These are phyloP conservation scores for Neolamprologus longior DNA, from an alignment of 2,113 vertebrate genomes.

Conservation along the genomic window DNA sequence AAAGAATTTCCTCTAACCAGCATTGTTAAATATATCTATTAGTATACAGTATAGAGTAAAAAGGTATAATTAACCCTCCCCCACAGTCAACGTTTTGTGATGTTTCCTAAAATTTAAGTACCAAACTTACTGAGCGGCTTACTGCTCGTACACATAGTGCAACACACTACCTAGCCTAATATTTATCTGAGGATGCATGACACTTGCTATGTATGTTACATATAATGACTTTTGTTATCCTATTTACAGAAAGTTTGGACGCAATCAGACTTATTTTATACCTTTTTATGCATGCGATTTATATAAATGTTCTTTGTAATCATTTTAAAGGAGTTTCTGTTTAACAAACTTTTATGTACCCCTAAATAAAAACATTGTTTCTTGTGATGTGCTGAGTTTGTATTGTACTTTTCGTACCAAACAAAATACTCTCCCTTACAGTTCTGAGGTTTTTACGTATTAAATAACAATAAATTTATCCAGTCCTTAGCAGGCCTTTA, in stretches of 20 bases:
- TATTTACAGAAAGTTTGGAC: constrained; percentile 49
- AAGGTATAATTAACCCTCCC: neutral
- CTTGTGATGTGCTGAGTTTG: neutral
- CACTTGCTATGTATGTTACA: constrained; percentile 46
- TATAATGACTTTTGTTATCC: constrained; percentile 36
- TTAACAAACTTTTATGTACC: constrained; percentile 58
- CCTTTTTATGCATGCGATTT: constrained; percentile 61
- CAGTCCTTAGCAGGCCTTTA: neutral
- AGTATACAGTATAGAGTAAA: neutral
- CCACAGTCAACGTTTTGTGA: neutral
- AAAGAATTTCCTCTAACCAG: constrained; percentile 21
- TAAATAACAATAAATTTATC: neutral
- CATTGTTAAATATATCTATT: neutral
- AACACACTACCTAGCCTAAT: constrained; percentile 49
- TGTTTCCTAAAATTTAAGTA: constrained; percentile 13
- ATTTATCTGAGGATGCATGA: constrained; percentile 63
- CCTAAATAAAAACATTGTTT: neutral
- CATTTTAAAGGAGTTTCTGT: constrained; percentile 55
- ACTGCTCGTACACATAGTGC: constrained; percentile 4
- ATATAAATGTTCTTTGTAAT: constrained; percentile 51
- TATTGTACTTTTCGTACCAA: neutral
- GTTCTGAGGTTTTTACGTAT: neutral
- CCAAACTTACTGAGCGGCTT: neutral
- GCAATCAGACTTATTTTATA: constrained; percentile 44
- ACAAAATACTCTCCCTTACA: neutral